Evolutionary conservation across 1,140 invertebrate genomes (phyloP).

Genomic region (Heliothis subflexa): DNA sequence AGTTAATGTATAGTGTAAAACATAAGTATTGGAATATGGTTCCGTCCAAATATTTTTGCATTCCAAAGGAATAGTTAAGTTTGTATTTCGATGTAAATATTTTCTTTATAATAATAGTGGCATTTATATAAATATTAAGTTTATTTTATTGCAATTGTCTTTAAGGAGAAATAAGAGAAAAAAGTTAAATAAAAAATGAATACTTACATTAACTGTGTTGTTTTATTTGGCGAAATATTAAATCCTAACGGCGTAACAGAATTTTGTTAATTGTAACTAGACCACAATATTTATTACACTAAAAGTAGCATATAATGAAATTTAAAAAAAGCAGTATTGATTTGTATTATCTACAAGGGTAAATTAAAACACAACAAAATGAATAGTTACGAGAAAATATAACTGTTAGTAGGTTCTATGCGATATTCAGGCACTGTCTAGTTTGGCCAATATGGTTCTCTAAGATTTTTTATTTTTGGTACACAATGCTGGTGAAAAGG

Average conservation of each 20-base stretch:
- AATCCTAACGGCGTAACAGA: not conserved
- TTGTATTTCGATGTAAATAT: constrained; percentile 61
- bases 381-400: no score
- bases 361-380: no score
- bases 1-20: constrained; percentile 52
- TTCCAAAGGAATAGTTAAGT: constrained; percentile 80
- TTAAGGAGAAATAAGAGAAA: constrained; percentile 40
- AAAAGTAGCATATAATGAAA: no score
- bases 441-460: no score
- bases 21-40: constrained; percentile 61
- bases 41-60: constrained; percentile 78
- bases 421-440: no score
- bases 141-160: constrained; percentile 49
- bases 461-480: no score
- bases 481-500: no score
- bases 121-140: constrained; percentile 58
- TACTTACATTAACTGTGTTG: constrained; percentile 14
- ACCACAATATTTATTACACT: no score
- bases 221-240: not conserved
- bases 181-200: constrained; percentile 47
- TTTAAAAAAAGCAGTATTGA: no score
- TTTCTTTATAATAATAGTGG: constrained; percentile 47
- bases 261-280: no score
- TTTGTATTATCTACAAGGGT: no score
- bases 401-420: no score